Evolutionary conservation across 2,113 vertebrate species (phyloP).

Genomic region (Crotophaga sulcirostris): DNA sequence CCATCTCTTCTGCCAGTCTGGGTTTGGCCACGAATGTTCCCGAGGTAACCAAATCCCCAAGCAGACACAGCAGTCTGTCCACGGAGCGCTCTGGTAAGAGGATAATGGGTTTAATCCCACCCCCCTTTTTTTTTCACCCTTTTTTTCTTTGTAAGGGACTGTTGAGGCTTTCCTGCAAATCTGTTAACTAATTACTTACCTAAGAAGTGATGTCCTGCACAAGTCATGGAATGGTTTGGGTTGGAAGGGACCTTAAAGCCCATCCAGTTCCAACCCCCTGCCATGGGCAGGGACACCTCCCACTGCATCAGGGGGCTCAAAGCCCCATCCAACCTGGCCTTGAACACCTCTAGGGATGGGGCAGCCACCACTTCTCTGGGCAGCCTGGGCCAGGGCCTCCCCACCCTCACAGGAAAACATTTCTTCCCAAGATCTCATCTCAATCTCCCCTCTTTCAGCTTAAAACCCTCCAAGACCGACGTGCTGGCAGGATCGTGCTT

Average conservation of each 20-base stretch:
- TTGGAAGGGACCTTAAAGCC: too few relatives aligned
- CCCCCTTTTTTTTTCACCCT: rapidly evolving
- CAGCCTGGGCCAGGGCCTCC: too few relatives aligned
- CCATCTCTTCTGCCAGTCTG: conserved; percentile 87
- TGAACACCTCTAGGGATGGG: too few relatives aligned
- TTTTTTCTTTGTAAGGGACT: neutral
- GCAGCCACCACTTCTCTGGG: too few relatives aligned
- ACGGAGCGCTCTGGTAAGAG: conserved; percentile 84
- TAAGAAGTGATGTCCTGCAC: neutral
- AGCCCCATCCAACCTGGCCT: too few relatives aligned
- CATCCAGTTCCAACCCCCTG: too few relatives aligned
- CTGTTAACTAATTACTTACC: neutral
- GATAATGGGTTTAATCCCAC: neutral
- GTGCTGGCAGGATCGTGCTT: neutral
- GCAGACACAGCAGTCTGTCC: conserved; percentile 90
- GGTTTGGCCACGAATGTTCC: conserved; percentile 79
- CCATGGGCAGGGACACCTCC: too few relatives aligned
- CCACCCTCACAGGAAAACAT: too few relatives aligned
- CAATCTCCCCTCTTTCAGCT: too few relatives aligned
- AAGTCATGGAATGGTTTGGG: too few relatives aligned
- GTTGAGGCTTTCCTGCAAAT: neutral
- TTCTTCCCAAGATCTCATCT: too few relatives aligned
- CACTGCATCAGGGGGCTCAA: too few relatives aligned
- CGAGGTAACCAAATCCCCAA: conserved; percentile 77
- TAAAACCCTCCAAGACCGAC: rapidly evolving